Evolutionary conservation across 92 coral and sea anemone species (phyloP).

Genomic region (Umimayanthus chanpuru): DNA sequence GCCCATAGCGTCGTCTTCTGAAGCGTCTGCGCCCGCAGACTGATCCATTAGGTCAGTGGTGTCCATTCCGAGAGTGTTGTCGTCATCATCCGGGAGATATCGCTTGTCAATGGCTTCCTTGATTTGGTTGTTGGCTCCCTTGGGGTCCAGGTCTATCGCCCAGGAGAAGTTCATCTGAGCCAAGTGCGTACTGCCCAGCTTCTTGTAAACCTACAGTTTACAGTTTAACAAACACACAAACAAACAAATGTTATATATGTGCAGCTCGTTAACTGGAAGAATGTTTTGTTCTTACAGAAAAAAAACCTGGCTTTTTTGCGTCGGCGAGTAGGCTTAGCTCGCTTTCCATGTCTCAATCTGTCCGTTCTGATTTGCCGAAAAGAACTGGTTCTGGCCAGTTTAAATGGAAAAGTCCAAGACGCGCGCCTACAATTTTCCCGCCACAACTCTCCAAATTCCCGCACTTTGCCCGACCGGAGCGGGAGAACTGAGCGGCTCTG

Average conservation of each 20-base stretch:
- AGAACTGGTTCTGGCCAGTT: too few species aligned
- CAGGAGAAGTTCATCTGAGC: constrained; percentile 99
- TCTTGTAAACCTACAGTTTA: constrained; percentile 80
- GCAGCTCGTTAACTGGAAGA: too few species aligned
- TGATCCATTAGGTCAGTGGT: constrained; percentile 73
- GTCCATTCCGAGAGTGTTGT: constrained; percentile 71
- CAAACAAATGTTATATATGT: too few species aligned
- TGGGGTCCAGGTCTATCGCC: constrained; percentile 98
- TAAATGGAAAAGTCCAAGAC: too few species aligned
- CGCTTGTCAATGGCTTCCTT: constrained; percentile 99
- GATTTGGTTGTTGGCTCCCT: constrained; percentile 98
- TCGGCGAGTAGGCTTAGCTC: too few species aligned
- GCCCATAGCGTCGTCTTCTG: constrained; percentile 71
- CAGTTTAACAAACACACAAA: not conserved
- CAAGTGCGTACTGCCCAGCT: constrained; percentile 83
- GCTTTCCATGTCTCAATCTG: too few species aligned
- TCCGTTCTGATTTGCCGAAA: too few species aligned
- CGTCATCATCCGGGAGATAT: constrained; percentile 97
- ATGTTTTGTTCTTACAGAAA: not conserved
- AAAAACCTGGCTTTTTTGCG: not conserved
- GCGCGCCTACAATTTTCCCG: too few species aligned
- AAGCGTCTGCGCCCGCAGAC: constrained; percentile 55
- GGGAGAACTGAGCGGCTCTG: too few species aligned
- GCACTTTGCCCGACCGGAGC: too few species aligned
- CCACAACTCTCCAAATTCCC: too few species aligned